phyloP scores from a whole-genome alignment of 2,888 invertebrate species.

The Lepidochrysops patricia region DNA sequence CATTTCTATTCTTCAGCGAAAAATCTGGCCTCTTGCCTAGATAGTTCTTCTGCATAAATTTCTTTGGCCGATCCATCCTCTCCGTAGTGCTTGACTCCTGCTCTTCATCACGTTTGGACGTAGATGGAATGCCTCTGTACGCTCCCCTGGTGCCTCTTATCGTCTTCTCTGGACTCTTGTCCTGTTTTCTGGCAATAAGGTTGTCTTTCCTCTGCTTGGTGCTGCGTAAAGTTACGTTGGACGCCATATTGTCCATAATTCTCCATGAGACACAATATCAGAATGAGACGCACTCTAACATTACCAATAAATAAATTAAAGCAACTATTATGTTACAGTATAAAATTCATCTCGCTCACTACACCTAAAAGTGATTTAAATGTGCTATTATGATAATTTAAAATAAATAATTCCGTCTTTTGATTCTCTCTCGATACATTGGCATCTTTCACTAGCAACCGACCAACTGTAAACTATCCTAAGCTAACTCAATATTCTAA shows the following conservation, averaged over 20 bases:
- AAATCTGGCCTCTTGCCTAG: slow-evolving; percentile 67
- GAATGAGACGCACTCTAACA: slow-evolving; percentile 21
- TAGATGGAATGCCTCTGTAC: slow-evolving; percentile 58
- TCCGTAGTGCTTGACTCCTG: slow-evolving; percentile 58
- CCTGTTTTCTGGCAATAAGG: slow-evolving; percentile 66
- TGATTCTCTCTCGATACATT: slow-evolving; percentile 66
- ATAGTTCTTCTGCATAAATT: slow-evolving; percentile 61
- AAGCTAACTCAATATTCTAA: slow-evolving; percentile 45
- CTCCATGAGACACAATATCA: slow-evolving; percentile 38
- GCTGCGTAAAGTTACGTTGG: slow-evolving; percentile 56
- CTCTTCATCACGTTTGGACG: slow-evolving; percentile 60
- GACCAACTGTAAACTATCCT: slow-evolving; percentile 34
- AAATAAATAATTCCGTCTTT: slow-evolving; percentile 71
- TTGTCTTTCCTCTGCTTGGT: slow-evolving; percentile 67
- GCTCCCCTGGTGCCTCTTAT: slow-evolving; percentile 64
- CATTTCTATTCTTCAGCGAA: slow-evolving; percentile 64
- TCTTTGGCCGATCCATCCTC: slow-evolving; percentile 69
- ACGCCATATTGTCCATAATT: slow-evolving; percentile 68
- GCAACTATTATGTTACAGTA: slow-evolving; percentile 18
- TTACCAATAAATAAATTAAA: slow-evolving; percentile 29
- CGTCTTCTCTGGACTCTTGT: slow-evolving; percentile 69
- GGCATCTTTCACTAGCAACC: slow-evolving; percentile 49
- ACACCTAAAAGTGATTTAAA: slow-evolving; percentile 28
- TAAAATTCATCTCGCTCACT: slow-evolving; percentile 24
- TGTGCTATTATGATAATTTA: slow-evolving; percentile 27